Percentiles rank a stretch among this genome's conserved stretches.
Conservation (phyloP, 2,888 invertebrate genomes). For the Leistus spinibarbis region DNA sequence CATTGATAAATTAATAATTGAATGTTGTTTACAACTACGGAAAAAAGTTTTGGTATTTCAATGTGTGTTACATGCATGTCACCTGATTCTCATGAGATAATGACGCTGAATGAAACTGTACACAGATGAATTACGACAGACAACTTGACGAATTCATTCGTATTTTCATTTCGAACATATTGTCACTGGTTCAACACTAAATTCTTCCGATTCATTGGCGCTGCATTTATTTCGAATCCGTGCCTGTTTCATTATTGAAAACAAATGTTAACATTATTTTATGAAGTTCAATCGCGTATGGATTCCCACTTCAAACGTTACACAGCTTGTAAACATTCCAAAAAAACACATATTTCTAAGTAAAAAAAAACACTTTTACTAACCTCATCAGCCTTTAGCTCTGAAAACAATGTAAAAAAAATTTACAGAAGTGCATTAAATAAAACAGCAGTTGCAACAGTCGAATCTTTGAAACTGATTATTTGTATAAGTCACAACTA, state of each 20-base stretch:
- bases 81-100: constrained; percentile 40
- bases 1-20: constrained; percentile 41
- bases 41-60: constrained; percentile 41
- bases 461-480: no score
- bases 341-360: no score
- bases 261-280: background rate
- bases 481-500: no score
- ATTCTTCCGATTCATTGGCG: background rate
- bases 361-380: no score
- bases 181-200: no score
- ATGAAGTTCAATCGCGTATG: background rate
- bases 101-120: background rate
- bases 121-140: background rate
- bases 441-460: no score
- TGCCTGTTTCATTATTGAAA: background rate
- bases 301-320: no score
- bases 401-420: no score
- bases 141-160: background rate
- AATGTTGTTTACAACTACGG: constrained; percentile 42
- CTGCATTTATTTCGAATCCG: background rate
- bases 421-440: no score
- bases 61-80: constrained; percentile 31
- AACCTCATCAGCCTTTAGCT: no score
- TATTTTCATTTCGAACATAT: no score
- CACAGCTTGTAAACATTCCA: no score